Evolutionary conservation across 2,797 vertebrate species (phyloP), one percentile per base, ranked within the genome.

Genomic region (Scolopax rusticola): DNA sequence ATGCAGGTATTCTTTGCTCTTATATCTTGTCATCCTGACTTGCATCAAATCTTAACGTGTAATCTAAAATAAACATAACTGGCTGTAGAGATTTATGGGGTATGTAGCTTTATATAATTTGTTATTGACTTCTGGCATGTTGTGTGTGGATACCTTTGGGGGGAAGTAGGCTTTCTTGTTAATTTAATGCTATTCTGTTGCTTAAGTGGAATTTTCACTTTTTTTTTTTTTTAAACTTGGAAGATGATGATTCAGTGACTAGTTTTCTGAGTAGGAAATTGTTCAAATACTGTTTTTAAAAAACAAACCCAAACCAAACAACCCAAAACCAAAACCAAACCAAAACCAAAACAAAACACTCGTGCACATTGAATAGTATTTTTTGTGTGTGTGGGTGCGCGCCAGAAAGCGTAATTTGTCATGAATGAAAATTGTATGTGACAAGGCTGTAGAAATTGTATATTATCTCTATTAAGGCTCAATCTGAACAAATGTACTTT

Each of bases 401-500:
- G 97, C 95, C 96, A 98, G 97, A 97, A 97, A 97, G 97, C 97
- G 74, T 98, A 98, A 98, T 98, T 97, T 98, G 97, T 98, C 97
- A 97, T 98, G 97, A 98, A 98, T 98, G 97, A 97, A 98, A 98
- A 98, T 97, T 97, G 97, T 97, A 98, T 98, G 98, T 98, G 96
- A 97, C 98, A 97, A 98, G 96, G 97, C 97, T 98, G 98, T 98
- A 98, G 98, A 98, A 98, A 98, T 98, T 98, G 97, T 98, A 97
- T 98, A 97, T 97, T 98, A 98, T 97, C 89, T 98, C 98, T 98
- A 98, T 97, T 97, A 98, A 98, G 97, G 96, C 98, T 97, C 98
- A 98, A 98, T 98, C 98, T 98, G 98, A 98, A 98, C 98, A 98
- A 97, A 98, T 98, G 97, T 98, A 97, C 98, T 98, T 98, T 98